phyloP scores from a whole-genome alignment of 2,888 invertebrate species.

The Parnassius smintheus region DNA sequence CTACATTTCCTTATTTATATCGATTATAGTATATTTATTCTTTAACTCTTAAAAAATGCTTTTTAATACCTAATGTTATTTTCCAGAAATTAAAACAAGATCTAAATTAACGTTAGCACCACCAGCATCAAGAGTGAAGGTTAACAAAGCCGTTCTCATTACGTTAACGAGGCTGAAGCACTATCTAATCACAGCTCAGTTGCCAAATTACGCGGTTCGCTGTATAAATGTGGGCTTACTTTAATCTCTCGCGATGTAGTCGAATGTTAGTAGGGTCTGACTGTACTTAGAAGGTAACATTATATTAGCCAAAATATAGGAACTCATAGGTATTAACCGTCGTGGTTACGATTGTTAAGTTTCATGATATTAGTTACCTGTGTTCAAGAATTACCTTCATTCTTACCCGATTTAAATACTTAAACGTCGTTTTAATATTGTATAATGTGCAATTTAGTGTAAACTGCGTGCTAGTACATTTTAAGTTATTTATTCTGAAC shows the following conservation, averaged over 20 bases:
- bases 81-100: constrained; percentile 24
- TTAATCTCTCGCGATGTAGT: constrained; percentile 64
- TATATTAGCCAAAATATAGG: constrained; percentile 27
- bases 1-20: no score
- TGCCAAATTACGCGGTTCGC: constrained; percentile 76
- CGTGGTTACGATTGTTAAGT: constrained; percentile 27
- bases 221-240: constrained; percentile 74
- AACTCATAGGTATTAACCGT: constrained; percentile 23
- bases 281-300: constrained; percentile 25
- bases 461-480: no score
- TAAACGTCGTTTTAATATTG: neutral
- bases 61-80: neutral
- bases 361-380: constrained; percentile 28
- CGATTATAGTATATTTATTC: no score
- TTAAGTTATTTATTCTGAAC: no score
- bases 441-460: no score
- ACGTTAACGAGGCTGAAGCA: constrained; percentile 72
- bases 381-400: constrained; percentile 25
- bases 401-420: constrained; percentile 11
- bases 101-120: constrained; percentile 44
- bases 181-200: constrained; percentile 77
- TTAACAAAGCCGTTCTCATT: constrained; percentile 73
- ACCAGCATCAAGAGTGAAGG: constrained; percentile 54
- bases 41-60: no score
- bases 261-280: constrained; percentile 32